Conservation (phyloP, 2,888 invertebrate species). For the Polydrusus cervinus region DNA sequence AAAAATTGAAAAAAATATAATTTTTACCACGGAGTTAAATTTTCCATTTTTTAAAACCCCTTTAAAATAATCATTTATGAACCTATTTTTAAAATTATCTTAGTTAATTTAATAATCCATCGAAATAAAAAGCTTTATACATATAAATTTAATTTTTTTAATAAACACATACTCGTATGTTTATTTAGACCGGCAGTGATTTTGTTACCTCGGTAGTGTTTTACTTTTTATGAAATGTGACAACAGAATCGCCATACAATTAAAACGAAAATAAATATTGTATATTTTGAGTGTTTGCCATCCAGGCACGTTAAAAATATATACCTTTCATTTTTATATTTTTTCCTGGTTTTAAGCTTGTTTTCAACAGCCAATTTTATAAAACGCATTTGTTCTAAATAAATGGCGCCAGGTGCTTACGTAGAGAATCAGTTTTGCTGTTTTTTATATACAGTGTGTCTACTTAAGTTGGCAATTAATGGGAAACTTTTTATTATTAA, state of each 20-base stretch:
- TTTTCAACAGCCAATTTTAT: conserved; percentile 36
- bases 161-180: neutral
- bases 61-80: no score
- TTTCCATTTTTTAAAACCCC: no score
- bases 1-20: no score
- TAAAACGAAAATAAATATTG: conserved; percentile 22
- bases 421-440: conserved; percentile 3
- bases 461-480: no score
- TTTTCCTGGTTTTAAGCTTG: conserved; percentile 32
- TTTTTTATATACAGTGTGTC: neutral
- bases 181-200: neutral
- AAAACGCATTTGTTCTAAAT: conserved; percentile 44
- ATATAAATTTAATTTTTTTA: neutral
- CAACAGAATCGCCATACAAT: neutral
- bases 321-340: conserved; percentile 21
- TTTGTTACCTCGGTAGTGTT: neutral
- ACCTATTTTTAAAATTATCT: no score
- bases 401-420: conserved; percentile 12
- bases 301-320: conserved; percentile 17
- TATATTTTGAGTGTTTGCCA: conserved; percentile 10
- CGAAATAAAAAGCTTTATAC: no score
- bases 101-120: no score
- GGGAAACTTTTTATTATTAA: no score
- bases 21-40: no score
- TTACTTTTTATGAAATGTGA: neutral